Conservation (phyloP, 2,113 vertebrate species). For the Spilogale gracilis region DNA sequence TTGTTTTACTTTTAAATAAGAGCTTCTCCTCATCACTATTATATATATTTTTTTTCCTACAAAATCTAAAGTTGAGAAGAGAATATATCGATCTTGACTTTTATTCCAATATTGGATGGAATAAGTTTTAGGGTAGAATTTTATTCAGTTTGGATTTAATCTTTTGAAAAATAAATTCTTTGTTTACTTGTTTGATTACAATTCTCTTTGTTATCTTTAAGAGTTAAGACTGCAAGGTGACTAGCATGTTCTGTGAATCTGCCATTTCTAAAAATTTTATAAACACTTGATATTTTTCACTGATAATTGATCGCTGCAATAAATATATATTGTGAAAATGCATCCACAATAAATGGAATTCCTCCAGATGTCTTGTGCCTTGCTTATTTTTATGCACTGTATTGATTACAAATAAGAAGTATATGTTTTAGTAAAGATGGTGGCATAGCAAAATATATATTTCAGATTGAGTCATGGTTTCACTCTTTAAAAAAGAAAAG, state of each 20-base stretch:
- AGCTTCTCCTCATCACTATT: slow-evolving; percentile 63
- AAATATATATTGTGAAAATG: slow-evolving; percentile 93
- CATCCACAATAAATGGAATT: slow-evolving; percentile 97
- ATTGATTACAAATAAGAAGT: not conserved
- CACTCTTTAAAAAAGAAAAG: slow-evolving; percentile 33
- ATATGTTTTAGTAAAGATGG: slow-evolving; percentile 37
- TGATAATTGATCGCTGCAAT: slow-evolving; percentile 90
- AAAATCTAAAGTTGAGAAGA: slow-evolving; percentile 66
- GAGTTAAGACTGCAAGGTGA: slow-evolving; percentile 86
- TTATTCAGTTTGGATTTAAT: slow-evolving; percentile 67
- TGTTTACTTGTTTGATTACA: slow-evolving; percentile 81
- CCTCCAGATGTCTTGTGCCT: slow-evolving; percentile 82
- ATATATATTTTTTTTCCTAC: slow-evolving; percentile 55
- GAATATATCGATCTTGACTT: slow-evolving; percentile 66
- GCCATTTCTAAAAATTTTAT: slow-evolving; percentile 84
- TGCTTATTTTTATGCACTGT: slow-evolving; percentile 36
- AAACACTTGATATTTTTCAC: slow-evolving; percentile 90
- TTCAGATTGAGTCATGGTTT: slow-evolving; percentile 41
- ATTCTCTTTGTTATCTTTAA: slow-evolving; percentile 87
- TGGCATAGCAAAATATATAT: not conserved
- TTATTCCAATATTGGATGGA: slow-evolving; percentile 82
- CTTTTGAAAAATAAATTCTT: slow-evolving; percentile 75
- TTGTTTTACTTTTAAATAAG: slow-evolving; percentile 57
- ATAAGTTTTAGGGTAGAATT: slow-evolving; percentile 73
- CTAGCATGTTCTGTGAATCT: slow-evolving; percentile 89